Evolutionary conservation across 1,140 invertebrate genomes (phyloP).

Genomic region (Pygmarrhopalites habei): DNA sequence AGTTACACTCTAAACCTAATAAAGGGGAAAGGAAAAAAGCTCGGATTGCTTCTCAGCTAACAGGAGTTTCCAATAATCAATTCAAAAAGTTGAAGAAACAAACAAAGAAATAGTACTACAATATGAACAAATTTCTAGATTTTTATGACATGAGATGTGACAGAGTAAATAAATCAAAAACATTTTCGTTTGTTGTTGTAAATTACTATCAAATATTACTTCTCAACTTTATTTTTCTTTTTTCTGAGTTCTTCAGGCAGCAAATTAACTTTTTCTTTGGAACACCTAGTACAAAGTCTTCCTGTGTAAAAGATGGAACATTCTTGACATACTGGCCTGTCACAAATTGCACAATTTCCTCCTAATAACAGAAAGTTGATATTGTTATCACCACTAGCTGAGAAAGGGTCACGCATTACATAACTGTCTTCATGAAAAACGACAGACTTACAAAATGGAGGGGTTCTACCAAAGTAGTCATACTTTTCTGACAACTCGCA

Average conservation of each 20-base stretch:
- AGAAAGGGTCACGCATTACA: constrained; percentile 76
- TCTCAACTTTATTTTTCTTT: constrained; percentile 43
- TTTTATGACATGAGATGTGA: neutral
- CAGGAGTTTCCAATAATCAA: neutral
- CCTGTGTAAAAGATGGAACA: constrained; percentile 73
- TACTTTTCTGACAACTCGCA: constrained; percentile 61
- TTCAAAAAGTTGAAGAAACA: neutral
- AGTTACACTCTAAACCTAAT: constrained; percentile 26
- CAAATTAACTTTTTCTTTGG: constrained; percentile 49
- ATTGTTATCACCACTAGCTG: constrained; percentile 50
- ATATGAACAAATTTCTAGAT: neutral
- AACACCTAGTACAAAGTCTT: constrained; percentile 65
- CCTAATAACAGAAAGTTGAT: constrained; percentile 65
- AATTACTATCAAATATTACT: neutral
- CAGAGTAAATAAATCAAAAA: neutral
- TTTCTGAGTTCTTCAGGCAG: constrained; percentile 58
- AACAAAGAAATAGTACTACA: constrained; percentile 13
- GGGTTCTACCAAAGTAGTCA: constrained; percentile 62
- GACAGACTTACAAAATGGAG: constrained; percentile 58
- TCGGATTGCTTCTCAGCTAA: constrained; percentile 20
- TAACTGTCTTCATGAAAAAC: constrained; percentile 62
- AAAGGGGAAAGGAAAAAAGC: constrained; percentile 20
- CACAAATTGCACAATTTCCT: constrained; percentile 62
- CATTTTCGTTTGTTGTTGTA: neutral
- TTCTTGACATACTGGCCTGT: constrained; percentile 60